Percentiles rank a stretch among this genome's conserved stretches.
Conservation (phyloP, 2,113 vertebrate genomes). For the Peucedramus taeniatus region DNA sequence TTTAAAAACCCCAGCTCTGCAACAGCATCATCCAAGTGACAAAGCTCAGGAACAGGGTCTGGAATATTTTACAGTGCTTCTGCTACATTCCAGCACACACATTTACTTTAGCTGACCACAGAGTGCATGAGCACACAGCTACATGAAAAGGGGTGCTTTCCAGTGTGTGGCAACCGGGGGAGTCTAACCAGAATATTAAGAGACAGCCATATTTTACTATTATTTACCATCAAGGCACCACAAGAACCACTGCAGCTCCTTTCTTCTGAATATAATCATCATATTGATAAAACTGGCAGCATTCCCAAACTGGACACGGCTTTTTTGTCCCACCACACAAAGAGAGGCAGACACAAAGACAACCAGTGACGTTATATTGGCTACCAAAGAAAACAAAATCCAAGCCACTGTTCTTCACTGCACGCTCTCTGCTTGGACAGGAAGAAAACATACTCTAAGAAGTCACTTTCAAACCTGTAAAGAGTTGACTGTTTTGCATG, state of each 20-base stretch:
- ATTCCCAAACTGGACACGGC: background rate
- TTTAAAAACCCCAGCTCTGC: background rate
- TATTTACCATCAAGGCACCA: background rate
- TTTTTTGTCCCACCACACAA: constrained; percentile 39
- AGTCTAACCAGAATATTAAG: background rate
- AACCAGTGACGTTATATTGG: background rate
- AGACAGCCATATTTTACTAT: background rate
- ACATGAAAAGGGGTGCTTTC: background rate
- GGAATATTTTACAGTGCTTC: background rate
- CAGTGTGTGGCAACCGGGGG: background rate
- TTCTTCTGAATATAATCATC: constrained; percentile 7
- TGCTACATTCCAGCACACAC: background rate
- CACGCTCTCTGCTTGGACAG: background rate
- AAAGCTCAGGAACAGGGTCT: background rate
- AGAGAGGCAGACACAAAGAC: constrained; percentile 44
- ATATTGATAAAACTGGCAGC: constrained; percentile 28
- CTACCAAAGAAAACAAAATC: constrained; percentile 45
- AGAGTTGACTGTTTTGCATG: background rate
- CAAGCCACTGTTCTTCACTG: background rate
- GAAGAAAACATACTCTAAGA: background rate
- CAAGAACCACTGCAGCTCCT: background rate
- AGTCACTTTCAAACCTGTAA: background rate
- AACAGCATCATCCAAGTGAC: background rate
- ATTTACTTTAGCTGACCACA: background rate
- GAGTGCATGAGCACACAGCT: background rate